Base-by-base conservation (phyloP, 2,797 vertebrate species). In the Pitangus sulphuratus region DNA sequence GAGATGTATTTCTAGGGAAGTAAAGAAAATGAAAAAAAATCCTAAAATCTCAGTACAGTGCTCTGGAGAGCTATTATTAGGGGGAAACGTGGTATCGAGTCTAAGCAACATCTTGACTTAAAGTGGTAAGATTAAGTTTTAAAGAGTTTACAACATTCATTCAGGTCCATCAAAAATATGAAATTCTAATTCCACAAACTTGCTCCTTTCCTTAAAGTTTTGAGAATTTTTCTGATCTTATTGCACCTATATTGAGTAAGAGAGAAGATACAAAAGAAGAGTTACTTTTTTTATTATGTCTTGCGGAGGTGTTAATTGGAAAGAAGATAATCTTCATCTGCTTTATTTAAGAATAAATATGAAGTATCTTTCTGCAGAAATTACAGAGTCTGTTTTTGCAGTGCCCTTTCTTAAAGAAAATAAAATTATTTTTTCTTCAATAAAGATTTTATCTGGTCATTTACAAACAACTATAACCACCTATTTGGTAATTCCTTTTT, bases 231-330 rank as follows among this genome's bases (percentile, higher is more conserved):
- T 96, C 39, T 93, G 28, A 58, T 21, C 85, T 68, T 47, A 65
- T 75, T 93, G 45, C 7, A 90, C 15, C 26, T 93, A 91, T 70
- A 87, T 82, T 68, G 54, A 90, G 35, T 61, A 71, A 88, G 28
- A 0, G 1, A 76, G 37, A 90, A 11, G 24, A 84, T 48, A 35
- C 11, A 61, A 83, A 71, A 31, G 51, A 82, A 82, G 24, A 13
- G 18, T 12, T 18, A 5, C 7, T 26, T 26, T 44, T 69, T 53
- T 54, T 21, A n/a, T 75, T 37, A 28, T 87, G 30, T 90, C 69
- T 40, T 89, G 28, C 28, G 66, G 44, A 95, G n/a, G 8, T 89
- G 22, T 75, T 95, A 93, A 84, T 83, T 78, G 44, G 33, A 93
- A 90, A 84, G 31, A 80, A 56, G 20, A 24, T 6, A 54, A 40